Evolutionary conservation across 1,140 invertebrate species (phyloP).

Genomic region (Caenorhabditis brenneri): DNA sequence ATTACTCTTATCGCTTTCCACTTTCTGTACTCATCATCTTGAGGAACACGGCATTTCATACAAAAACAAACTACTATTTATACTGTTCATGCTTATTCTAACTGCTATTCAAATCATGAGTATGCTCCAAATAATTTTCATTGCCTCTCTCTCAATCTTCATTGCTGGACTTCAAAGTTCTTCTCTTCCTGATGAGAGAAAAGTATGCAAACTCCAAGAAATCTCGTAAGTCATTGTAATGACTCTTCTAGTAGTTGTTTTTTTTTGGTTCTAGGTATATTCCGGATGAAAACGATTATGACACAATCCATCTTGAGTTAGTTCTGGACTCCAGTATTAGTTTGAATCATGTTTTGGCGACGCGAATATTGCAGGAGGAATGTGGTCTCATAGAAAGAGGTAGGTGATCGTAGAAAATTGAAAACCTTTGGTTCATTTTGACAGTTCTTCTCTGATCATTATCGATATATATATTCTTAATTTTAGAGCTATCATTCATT

Average conservation of each 20-base stretch:
- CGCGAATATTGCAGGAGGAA: background rate
- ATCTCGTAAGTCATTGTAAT: background rate
- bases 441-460: too few relatives aligned
- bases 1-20: background rate
- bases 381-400: conserved; percentile 11
- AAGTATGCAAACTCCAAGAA: background rate
- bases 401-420: too few relatives aligned
- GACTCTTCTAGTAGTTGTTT: background rate
- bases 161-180: background rate
- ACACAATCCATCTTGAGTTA: background rate
- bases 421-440: too few relatives aligned
- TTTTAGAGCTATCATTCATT: background rate
- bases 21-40: too few relatives aligned
- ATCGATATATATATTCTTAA: too few relatives aligned
- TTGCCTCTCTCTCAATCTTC: background rate
- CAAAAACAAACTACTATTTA: background rate
- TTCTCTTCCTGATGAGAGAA: background rate
- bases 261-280: background rate
- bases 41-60: background rate
- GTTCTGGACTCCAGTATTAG: background rate
- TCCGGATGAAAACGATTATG: background rate
- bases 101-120: too few relatives aligned
- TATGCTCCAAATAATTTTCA: background rate
- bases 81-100: background rate
- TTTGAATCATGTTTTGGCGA: background rate